Evolutionary conservation across 2,797 vertebrate species (phyloP).

Genomic region (Salmo trutta): DNA sequence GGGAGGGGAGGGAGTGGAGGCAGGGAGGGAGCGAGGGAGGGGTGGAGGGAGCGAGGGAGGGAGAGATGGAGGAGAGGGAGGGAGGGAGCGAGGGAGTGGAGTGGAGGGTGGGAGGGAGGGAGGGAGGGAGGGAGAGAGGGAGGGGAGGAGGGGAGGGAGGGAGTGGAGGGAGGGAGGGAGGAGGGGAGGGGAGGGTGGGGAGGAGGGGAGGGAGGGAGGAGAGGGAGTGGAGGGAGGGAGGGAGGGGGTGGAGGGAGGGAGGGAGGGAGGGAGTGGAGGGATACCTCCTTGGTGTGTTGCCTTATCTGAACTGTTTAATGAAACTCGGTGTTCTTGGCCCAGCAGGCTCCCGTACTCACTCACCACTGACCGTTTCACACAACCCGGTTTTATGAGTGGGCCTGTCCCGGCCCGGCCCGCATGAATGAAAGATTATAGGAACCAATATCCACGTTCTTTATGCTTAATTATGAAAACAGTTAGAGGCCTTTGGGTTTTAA

Average conservation of each 20-base stretch:
- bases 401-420: constrained; percentile 5
- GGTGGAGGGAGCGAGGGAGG: too few relatives aligned
- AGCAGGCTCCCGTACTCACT: constrained; percentile 23
- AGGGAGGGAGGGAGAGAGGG: too few relatives aligned
- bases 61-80: too few relatives aligned
- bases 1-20: too few relatives aligned
- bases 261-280: too few relatives aligned
- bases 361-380: constrained; percentile 40
- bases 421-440: constrained; percentile 55
- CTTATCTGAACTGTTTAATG: constrained; percentile 42
- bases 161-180: not conserved
- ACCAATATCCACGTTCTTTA: constrained; percentile 52
- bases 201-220: not conserved
- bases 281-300: constrained; percentile 27
- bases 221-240: fast-evolving
- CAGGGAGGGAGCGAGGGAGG: not conserved
- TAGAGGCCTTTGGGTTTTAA: constrained; percentile 36
- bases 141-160: too few relatives aligned
- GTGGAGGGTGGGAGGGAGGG: not conserved
- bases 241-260: too few relatives aligned
- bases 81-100: not conserved
- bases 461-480: constrained; percentile 53
- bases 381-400: constrained; percentile 41
- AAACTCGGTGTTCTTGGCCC: constrained; percentile 27
- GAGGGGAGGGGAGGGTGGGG: not conserved